A percentile compares a stretch with the other conserved stretches of the same genome.
Conservation (phyloP, 2,113 vertebrate genomes). For the Aix galericulata region DNA sequence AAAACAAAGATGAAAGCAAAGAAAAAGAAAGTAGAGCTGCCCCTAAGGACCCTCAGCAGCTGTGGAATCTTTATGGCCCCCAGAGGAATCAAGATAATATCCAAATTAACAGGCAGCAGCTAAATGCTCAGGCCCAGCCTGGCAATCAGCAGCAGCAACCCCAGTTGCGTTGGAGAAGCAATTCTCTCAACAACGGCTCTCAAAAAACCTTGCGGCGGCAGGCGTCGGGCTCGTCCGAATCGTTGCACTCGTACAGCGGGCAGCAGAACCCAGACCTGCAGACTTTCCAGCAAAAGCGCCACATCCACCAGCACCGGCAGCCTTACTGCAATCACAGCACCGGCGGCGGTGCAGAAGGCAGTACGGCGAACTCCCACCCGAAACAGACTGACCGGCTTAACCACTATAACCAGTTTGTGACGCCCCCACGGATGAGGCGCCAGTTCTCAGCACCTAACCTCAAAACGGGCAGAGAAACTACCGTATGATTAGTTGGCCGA, state of each 20-base stretch:
- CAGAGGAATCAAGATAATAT: conserved; percentile 80
- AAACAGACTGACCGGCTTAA: conserved; percentile 74
- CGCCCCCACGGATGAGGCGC: conserved; percentile 93
- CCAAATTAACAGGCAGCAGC: conserved; percentile 79
- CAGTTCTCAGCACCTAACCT: conserved; percentile 96
- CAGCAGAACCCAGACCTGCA: conserved; percentile 73
- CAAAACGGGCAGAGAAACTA: conserved; percentile 91
- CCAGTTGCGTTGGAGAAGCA: conserved; percentile 88
- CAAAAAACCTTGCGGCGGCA: conserved; percentile 63
- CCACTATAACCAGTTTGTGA: conserved; percentile 81
- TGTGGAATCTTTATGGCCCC: conserved; percentile 71
- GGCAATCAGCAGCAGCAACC: conserved; percentile 64
- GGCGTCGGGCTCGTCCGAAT: conserved; percentile 78
- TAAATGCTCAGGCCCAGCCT: not conserved
- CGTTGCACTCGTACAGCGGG: conserved; percentile 67
- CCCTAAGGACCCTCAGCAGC: conserved; percentile 74
- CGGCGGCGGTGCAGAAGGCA: conserved; percentile 57
- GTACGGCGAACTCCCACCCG: conserved; percentile 46
- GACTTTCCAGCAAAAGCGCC: conserved; percentile 81
- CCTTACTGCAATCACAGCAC: conserved; percentile 70
- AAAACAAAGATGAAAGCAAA: conserved; percentile 71
- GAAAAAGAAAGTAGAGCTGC: conserved; percentile 64
- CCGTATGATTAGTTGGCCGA: conserved; percentile 81
- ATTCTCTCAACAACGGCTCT: conserved; percentile 88
- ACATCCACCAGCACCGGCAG: conserved; percentile 78